Evolutionary conservation across 2,113 vertebrate genomes (phyloP).

Genomic region (Notiomystis cincta): DNA sequence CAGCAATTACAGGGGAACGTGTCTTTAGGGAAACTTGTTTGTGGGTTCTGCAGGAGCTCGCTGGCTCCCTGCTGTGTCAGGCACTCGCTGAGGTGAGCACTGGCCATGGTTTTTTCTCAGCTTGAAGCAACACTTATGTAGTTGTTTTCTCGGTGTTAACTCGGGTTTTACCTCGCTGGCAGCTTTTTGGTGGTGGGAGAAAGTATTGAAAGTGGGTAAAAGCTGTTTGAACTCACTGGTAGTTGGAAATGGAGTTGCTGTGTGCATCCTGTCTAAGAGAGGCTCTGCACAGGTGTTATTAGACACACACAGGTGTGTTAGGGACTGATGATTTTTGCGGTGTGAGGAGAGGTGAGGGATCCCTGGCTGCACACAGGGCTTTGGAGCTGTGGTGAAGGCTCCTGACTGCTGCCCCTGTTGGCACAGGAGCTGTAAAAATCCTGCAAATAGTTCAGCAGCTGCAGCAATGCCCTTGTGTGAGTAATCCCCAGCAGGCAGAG

Average conservation of each 20-base stretch:
- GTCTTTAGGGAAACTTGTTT: neutral
- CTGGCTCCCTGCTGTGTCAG: neutral
- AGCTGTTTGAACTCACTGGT: neutral
- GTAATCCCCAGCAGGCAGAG: neutral
- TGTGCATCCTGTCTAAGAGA: neutral
- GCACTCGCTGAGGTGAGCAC: neutral
- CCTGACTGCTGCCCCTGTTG: neutral
- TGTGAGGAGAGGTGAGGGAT: neutral
- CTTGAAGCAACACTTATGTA: neutral
- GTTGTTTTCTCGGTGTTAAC: neutral
- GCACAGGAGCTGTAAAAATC: neutral
- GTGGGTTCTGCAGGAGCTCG: neutral
- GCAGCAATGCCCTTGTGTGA: neutral
- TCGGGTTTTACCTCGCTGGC: neutral
- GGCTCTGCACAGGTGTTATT: neutral
- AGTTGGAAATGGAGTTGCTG: neutral
- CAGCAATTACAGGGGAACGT: neutral
- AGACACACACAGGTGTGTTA: neutral
- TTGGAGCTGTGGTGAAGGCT: neutral
- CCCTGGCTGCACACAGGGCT: rapidly evolving
- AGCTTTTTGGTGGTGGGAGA: neutral
- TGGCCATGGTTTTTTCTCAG: neutral
- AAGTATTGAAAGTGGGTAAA: neutral
- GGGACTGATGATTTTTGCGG: neutral
- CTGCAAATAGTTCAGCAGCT: neutral